Evolutionary conservation across 64 coral and sea anemone species (phyloP), one percentile per base, ranked within the genome.

Genomic region (Hydrozoanthus tunicans): DNA sequence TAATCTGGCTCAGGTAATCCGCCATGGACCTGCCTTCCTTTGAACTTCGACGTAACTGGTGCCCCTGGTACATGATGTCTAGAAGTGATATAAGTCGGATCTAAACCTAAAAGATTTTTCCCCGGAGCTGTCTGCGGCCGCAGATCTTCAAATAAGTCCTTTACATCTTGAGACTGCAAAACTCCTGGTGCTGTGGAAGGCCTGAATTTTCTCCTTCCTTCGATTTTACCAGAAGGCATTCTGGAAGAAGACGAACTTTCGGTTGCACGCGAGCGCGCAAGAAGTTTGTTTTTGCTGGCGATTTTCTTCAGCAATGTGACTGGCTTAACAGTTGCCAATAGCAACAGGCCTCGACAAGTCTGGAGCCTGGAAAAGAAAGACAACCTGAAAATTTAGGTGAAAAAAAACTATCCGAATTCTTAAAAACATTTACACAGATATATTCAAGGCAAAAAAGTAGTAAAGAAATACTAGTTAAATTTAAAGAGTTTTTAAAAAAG

Each of bases 1-100:
- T 96, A 77, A 90, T 99, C 92, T 80, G 90, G 89, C 27, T 99
- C 94, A 14, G 97, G 97, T 57, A 99, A 79, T 56, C 97, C 97
- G 79, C 97, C 97, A 86, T 96, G 94, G 82, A 99, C 94, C 76
- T 99, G 97, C 63, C 97, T 89, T 90, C 97, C 97, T 90, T 83
- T 93, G 6, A 96, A 78, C 73, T 90, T 91, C 17, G 94, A 96
- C 51, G 92, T 94, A n/a, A 93, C 85, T 4, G 80, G 90, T 4
- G 90, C 86, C 13, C 97, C 97, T 20, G 97, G 97, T 26, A 99
- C 94, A 92, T 99, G 97, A 77, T 99, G 97, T 68, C 97, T 79
- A 7, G 97, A 99, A 52, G 97, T 99, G 25, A 99, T 91, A 53
- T 90, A 99, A 15, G 97, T 99, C 57, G 97, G 97, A 92, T 99